Percentiles rank a stretch among this genome's conserved stretches.
Conservation (phyloP, 2,797 vertebrate species). For the Euphonia xanthogaster region DNA sequence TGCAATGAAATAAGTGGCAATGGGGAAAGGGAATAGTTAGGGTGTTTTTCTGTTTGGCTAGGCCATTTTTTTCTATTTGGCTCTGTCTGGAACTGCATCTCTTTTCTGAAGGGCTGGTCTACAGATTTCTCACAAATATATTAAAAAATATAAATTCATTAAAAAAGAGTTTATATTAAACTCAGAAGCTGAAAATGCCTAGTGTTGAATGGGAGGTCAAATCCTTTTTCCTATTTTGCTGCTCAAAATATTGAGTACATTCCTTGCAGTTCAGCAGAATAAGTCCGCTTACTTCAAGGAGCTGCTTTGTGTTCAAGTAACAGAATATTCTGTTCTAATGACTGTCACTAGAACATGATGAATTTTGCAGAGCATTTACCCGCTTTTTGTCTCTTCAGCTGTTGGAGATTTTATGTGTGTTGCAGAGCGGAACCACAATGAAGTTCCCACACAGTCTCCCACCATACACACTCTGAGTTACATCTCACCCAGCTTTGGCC, state of each 20-base stretch:
- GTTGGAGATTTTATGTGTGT: not conserved
- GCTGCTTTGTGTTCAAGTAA: not conserved
- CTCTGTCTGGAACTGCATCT: not conserved
- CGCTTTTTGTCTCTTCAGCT: not conserved
- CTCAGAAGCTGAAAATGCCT: not conserved
- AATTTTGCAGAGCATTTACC: not conserved
- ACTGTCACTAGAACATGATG: not conserved
- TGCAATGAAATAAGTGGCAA: not conserved
- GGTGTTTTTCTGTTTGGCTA: not conserved
- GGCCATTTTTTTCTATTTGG: not conserved
- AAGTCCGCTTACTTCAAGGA: not conserved
- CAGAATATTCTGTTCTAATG: not conserved
- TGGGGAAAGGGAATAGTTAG: not conserved
- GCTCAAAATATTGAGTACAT: not conserved
- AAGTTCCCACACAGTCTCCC: not conserved
- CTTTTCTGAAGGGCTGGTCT: not conserved
- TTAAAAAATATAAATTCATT: not conserved
- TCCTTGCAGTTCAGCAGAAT: not conserved
- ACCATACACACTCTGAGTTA: fast-evolving
- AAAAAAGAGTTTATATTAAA: not conserved
- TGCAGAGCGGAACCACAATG: not conserved
- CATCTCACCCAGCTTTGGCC: not conserved
- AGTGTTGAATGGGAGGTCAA: not conserved
- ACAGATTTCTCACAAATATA: not conserved
- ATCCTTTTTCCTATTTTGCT: not conserved